Conservation (phyloP, 1,140 invertebrate genomes). For the Himalopsyche phryganea region DNA sequence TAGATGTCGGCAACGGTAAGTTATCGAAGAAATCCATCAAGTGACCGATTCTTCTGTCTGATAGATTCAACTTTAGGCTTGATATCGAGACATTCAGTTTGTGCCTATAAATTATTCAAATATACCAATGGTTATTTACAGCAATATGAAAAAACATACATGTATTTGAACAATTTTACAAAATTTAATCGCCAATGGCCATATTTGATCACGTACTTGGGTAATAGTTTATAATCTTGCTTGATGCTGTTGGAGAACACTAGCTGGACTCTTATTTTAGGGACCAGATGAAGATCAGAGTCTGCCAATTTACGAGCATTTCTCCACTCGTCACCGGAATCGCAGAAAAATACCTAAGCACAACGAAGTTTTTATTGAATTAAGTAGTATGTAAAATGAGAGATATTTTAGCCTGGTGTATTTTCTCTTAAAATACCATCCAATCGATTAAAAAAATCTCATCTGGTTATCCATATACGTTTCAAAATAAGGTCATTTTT, state of each 20-base stretch:
- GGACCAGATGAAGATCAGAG: slow-evolving; percentile 72
- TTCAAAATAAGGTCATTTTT: too few species aligned
- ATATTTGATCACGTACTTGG: slow-evolving; percentile 51
- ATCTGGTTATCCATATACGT: too few species aligned
- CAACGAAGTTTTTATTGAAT: too few species aligned
- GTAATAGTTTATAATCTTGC: slow-evolving; percentile 70
- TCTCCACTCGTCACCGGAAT: slow-evolving; percentile 71
- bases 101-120: slow-evolving; percentile 50
- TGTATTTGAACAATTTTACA: too few species aligned
- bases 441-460: too few species aligned
- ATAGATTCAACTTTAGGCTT: slow-evolving; percentile 73
- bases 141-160: too few species aligned
- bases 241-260: slow-evolving; percentile 74
- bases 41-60: slow-evolving; percentile 66
- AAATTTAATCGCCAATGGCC: too few species aligned
- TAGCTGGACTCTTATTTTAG: slow-evolving; percentile 65
- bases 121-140: too few species aligned
- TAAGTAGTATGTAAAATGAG: too few species aligned
- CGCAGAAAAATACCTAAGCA: slow-evolving; percentile 54
- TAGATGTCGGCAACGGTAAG: slow-evolving; percentile 56
- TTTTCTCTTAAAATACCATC: too few species aligned
- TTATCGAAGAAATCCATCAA: slow-evolving; percentile 68
- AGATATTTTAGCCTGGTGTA: too few species aligned
- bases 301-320: slow-evolving; percentile 65
- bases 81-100: slow-evolving; percentile 74